Percentiles rank a stretch among this genome's conserved stretches.
phyloP scores from a whole-genome alignment of 2,113 vertebrate genomes.

The Saimiri boliviensis region DNA sequence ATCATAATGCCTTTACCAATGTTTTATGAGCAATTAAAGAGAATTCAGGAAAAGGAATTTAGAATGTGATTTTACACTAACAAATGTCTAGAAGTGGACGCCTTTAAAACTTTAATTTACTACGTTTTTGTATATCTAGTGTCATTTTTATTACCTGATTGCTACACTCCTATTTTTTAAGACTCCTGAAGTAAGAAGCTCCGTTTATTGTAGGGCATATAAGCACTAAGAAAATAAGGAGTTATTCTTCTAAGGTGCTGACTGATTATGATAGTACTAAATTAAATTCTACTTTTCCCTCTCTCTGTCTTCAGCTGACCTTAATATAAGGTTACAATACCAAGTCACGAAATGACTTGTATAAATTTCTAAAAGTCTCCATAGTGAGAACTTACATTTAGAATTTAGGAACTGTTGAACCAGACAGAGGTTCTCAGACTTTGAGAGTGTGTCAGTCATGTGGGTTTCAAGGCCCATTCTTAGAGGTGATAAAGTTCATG shows the following conservation, averaged over 20 bases:
- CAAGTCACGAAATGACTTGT: not conserved
- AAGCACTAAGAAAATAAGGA: not conserved
- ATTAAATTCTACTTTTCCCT: not conserved
- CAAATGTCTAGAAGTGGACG: not conserved
- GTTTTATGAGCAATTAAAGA: not conserved
- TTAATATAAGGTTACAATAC: not conserved
- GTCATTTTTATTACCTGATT: constrained; percentile 13
- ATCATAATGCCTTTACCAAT: not conserved
- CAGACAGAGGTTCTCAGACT: not conserved
- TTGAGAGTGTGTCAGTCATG: not conserved
- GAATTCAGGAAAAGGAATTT: not conserved
- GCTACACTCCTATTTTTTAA: not conserved
- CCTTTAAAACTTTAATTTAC: not conserved
- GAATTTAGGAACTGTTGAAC: not conserved
- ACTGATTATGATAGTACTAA: not conserved
- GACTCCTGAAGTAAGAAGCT: not conserved
- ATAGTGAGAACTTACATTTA: not conserved
- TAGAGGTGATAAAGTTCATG: not conserved
- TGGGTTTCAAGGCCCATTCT: not conserved
- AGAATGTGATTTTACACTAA: not conserved
- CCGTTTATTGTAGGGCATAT: not conserved
- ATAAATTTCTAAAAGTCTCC: not conserved
- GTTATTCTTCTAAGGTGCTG: not conserved
- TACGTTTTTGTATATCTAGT: not conserved
- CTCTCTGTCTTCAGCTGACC: not conserved